Conservation (phyloP, 2,797 vertebrate species). For the Allobates femoralis region DNA sequence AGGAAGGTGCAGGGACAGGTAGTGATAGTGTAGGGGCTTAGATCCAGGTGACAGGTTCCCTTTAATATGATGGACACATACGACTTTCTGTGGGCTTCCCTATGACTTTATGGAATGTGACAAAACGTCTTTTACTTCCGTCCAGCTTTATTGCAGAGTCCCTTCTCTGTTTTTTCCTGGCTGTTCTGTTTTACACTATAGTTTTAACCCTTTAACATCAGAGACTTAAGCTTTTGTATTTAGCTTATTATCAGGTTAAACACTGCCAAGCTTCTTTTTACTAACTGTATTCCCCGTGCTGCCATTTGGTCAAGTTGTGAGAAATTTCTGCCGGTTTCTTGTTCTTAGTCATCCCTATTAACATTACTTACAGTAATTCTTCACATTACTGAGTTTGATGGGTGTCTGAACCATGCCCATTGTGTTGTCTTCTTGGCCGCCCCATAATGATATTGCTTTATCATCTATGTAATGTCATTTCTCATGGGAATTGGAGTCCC, state of each 20-base stretch:
- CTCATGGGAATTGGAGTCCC: too few relatives aligned
- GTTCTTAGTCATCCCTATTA: neutral
- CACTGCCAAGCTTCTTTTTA: neutral
- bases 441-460: too few relatives aligned
- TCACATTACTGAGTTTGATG: neutral
- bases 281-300: neutral
- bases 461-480: too few relatives aligned
- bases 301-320: neutral
- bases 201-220: constrained; percentile 3
- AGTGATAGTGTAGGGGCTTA: too few relatives aligned
- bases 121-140: constrained; percentile 41
- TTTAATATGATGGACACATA: too few relatives aligned
- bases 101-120: constrained; percentile 36
- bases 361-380: neutral
- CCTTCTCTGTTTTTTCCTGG: constrained; percentile 16
- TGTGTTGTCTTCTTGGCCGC: neutral
- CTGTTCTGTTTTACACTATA: constrained; percentile 33
- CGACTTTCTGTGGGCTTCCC: constrained; percentile 25
- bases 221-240: neutral
- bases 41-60: too few relatives aligned
- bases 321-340: neutral
- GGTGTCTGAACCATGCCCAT: neutral
- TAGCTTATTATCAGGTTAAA: neutral
- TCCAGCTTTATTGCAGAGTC: constrained; percentile 29
- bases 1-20: too few relatives aligned